Conservation (phyloP, 2,113 vertebrate genomes). For the Poicephalus meyeri region DNA sequence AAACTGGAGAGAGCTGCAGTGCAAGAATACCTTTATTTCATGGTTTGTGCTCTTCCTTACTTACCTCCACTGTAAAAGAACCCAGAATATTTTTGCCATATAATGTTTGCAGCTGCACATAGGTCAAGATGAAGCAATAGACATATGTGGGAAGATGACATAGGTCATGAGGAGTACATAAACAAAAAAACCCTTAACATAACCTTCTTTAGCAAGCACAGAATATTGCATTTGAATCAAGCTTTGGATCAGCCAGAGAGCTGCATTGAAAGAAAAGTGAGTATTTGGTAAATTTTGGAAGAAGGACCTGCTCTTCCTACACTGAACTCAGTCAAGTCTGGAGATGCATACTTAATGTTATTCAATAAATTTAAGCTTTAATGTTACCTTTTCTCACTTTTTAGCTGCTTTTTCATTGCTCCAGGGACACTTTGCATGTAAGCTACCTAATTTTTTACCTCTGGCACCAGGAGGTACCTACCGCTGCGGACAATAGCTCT, state of each 20-base stretch:
- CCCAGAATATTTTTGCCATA: neutral
- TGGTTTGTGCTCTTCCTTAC: neutral
- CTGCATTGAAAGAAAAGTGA: neutral
- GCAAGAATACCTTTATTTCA: neutral
- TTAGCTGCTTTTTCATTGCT: neutral
- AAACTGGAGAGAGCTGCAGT: neutral
- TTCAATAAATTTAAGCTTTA: neutral
- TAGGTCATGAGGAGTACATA: neutral
- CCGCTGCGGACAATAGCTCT: neutral
- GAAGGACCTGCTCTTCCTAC: neutral
- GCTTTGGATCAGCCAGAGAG: neutral
- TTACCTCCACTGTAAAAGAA: neutral
- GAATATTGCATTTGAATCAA: neutral
- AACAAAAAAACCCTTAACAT: neutral
- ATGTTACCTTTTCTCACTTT: neutral
- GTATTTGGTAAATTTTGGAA: neutral
- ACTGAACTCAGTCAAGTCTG: neutral
- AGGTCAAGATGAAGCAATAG: neutral
- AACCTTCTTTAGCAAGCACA: neutral
- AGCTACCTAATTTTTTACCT: constrained; percentile 8
- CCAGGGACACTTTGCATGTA: neutral
- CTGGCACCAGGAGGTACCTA: neutral
- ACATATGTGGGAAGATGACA: neutral
- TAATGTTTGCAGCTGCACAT: neutral
- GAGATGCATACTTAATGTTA: neutral